Evolutionary conservation across 2,113 vertebrate genomes (phyloP).

Genomic region (Mormoops blainvillei): DNA sequence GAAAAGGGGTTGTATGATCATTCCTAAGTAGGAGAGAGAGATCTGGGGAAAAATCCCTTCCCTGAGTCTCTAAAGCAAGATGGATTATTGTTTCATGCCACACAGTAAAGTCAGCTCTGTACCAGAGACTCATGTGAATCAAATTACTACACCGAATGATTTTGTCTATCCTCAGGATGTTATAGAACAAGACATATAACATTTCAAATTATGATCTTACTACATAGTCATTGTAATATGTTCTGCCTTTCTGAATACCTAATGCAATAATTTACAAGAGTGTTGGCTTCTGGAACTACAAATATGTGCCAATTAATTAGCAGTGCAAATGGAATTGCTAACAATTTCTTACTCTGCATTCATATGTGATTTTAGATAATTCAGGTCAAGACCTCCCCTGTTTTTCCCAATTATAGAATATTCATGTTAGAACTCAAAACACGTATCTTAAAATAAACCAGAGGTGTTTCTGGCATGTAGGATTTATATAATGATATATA

Average conservation of each 20-base stretch:
- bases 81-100: not conserved
- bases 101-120: not conserved
- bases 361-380: constrained; percentile 12
- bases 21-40: not conserved
- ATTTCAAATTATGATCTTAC: constrained; percentile 18
- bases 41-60: not conserved
- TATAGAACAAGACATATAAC: not conserved
- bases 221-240: not conserved
- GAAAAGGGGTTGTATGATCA: not conserved
- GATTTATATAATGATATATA: not conserved
- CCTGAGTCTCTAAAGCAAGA: not conserved
- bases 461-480: not conserved
- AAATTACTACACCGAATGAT: not conserved
- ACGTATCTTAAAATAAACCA: constrained; percentile 28
- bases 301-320: constrained; percentile 46
- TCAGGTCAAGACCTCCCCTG: not conserved
- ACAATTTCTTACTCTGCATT: constrained; percentile 25
- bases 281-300: not conserved
- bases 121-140: not conserved
- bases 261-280: constrained; percentile 28
- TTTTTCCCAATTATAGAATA: constrained; percentile 27
- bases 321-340: constrained; percentile 23
- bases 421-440: constrained; percentile 16
- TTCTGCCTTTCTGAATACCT: constrained; percentile 24
- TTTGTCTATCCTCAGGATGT: not conserved